Base-by-base conservation (phyloP, 2,113 vertebrate species). In the Tupaia tana region DNA sequence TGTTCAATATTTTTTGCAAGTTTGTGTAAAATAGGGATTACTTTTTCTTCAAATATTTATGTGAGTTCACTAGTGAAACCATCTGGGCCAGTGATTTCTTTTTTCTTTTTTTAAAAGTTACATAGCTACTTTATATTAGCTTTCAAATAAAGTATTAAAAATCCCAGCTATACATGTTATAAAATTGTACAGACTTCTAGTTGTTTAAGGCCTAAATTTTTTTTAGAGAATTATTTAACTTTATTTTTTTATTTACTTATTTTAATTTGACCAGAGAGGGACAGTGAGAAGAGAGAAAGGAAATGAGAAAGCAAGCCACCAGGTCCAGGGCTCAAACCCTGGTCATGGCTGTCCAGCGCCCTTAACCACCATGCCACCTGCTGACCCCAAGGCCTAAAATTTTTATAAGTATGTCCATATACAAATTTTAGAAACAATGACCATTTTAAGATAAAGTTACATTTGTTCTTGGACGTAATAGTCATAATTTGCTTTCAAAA, bases 401-500 rank as follows among this genome's bases (percentile, higher is more conserved):
- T 43, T 43, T 43, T 43, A 43, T 43, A 43, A 95, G 22, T 7
- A 91, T 1, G 74, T 1, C 91, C 0, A 9, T 91, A 89, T 6
- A 73, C 5, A 96, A 22, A 71, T 83, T 91, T 95, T 56, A 96
- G 70, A 89, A 97, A 96, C 77, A 89, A 58, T 22, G n/a, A 71
- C 10, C 9, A 86, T 58, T 91, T 79, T 1, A 2, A 74, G 92
- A 29, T 43, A 43, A 95, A 93, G 43, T 97, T 89, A 98, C 9
- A 96, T 89, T 96, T 98, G 99, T 14, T 98, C 98, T n/a, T 99
- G 98, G n/a, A 99, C 98, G 1, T 99, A 99, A 98, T 99, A 98
- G 94, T 99, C 99, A 27, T 99, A 99, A 98, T 99, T 99, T 27
- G 99, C 99, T 97, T 99, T 99, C 93, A 99, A 98, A 83, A 99